phyloP scores from a whole-genome alignment of 2,113 vertebrate genomes.

The Cavia porcellus region DNA sequence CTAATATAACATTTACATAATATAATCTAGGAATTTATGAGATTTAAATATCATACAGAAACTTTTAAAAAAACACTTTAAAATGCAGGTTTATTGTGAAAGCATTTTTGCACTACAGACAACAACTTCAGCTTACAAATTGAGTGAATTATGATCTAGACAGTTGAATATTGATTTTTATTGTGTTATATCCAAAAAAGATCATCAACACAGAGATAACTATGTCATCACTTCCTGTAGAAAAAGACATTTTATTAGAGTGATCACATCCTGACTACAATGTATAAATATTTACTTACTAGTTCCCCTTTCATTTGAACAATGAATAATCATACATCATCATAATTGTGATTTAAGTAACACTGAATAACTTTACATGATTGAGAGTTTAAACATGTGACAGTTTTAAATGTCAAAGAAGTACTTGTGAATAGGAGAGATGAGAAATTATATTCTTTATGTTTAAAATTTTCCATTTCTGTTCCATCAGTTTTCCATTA shows the following conservation, averaged over 20 bases:
- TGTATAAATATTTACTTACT: conserved; percentile 74
- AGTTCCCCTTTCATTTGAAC: conserved; percentile 54
- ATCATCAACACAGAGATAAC: not conserved
- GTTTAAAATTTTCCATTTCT: not conserved
- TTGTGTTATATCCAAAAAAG: conserved; percentile 41
- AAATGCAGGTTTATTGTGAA: not conserved
- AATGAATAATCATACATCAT: conserved; percentile 75
- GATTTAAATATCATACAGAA: not conserved
- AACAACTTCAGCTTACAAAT: conserved; percentile 33
- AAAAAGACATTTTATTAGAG: conserved; percentile 49
- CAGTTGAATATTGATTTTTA: conserved; percentile 57
- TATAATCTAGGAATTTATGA: not conserved
- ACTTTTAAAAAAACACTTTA: not conserved
- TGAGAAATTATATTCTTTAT: conserved; percentile 46
- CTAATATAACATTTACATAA: not conserved
- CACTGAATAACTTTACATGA: conserved; percentile 62
- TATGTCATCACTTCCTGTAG: conserved; percentile 55
- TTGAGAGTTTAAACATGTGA: conserved; percentile 42
- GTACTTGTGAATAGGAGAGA: conserved; percentile 37
- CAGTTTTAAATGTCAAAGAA: conserved; percentile 58
- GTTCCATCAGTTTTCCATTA: not conserved
- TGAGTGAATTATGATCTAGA: conserved; percentile 44
- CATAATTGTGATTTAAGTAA: conserved; percentile 47
- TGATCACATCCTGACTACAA: conserved; percentile 50
- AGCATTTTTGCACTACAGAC: not conserved